These are phyloP conservation scores for Phyllotis vaccarum DNA, from an alignment of 2,797 vertebrate genomes.

Conservation along the genomic window DNA sequence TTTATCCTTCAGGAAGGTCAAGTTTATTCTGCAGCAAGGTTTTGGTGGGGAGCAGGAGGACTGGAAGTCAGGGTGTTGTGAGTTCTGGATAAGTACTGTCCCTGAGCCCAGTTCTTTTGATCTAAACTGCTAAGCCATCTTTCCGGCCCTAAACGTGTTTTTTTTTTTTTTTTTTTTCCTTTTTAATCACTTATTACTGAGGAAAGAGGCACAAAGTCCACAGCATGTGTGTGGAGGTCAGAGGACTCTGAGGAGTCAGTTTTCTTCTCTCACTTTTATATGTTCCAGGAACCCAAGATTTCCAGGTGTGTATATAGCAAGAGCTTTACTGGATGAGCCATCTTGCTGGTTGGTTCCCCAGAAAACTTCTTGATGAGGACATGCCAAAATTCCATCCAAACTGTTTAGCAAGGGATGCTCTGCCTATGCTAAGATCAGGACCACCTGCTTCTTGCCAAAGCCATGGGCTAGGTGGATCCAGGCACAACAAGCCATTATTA, in stretches of 20 bases:
- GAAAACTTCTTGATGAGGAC: not conserved
- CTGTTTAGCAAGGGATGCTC: not conserved
- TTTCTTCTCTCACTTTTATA: not conserved
- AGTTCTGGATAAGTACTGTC: not conserved
- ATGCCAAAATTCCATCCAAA: not conserved
- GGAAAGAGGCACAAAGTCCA: not conserved
- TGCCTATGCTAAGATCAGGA: not conserved
- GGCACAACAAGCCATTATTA: not conserved
- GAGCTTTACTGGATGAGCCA: not conserved
- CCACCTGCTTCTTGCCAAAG: not conserved
- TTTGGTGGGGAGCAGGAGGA: not conserved
- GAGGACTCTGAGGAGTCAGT: not conserved
- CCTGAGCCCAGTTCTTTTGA: not conserved
- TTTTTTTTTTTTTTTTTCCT: not conserved
- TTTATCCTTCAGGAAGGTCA: constrained; percentile 15
- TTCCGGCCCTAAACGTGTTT: not conserved
- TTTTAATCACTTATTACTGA: not conserved
- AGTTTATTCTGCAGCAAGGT: not conserved
- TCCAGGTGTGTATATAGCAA: not conserved
- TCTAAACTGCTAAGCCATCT: not conserved
- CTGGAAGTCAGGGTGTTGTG: not conserved
- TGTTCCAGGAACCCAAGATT: not conserved
- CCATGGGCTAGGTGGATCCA: not conserved
- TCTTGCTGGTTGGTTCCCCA: too few relatives aligned
- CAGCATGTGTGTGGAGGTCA: not conserved